phyloP scores from a whole-genome alignment of 2,888 invertebrate species.

The Byasa hedistus region DNA sequence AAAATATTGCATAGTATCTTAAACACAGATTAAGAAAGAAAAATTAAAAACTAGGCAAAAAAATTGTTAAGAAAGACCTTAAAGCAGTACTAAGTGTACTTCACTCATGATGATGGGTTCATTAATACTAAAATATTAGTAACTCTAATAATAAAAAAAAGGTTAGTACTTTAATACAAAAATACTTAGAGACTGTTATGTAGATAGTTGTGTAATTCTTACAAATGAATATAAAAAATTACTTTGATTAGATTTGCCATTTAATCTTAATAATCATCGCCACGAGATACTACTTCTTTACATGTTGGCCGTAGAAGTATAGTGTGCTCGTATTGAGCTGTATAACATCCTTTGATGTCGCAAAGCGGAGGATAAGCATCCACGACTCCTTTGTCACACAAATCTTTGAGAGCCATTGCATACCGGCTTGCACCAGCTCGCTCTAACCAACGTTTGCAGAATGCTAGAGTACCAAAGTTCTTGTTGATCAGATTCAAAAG shows the following conservation, averaged over 20 bases:
- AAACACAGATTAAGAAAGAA: slow-evolving; percentile 38
- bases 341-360: slow-evolving; percentile 98
- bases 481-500: slow-evolving; percentile 96
- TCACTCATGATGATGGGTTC: slow-evolving; percentile 2
- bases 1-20: slow-evolving; percentile 34
- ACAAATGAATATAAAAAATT: slow-evolving; percentile 16
- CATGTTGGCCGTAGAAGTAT: slow-evolving; percentile 97
- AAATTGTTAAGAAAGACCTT: slow-evolving; percentile 7
- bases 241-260: neutral
- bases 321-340: slow-evolving; percentile 99
- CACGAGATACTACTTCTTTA: slow-evolving; percentile 98
- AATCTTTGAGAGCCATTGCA: slow-evolving; percentile 98
- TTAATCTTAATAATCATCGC: slow-evolving; percentile 91
- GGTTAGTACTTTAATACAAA: neutral
- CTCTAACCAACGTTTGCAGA: slow-evolving; percentile 99
- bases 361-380: slow-evolving; percentile 99
- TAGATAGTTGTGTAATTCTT: neutral
- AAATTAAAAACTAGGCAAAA: slow-evolving; percentile 32
- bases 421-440: slow-evolving; percentile 98
- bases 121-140: neutral
- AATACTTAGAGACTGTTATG: neutral
- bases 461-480: slow-evolving; percentile 97
- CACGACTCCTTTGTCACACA: slow-evolving; percentile 98
- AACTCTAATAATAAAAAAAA: neutral
- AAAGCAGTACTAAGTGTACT: slow-evolving; percentile 4